These are phyloP conservation scores for Willisornis vidua DNA, from an alignment of 2,113 vertebrate species.

Conservation along the genomic window DNA sequence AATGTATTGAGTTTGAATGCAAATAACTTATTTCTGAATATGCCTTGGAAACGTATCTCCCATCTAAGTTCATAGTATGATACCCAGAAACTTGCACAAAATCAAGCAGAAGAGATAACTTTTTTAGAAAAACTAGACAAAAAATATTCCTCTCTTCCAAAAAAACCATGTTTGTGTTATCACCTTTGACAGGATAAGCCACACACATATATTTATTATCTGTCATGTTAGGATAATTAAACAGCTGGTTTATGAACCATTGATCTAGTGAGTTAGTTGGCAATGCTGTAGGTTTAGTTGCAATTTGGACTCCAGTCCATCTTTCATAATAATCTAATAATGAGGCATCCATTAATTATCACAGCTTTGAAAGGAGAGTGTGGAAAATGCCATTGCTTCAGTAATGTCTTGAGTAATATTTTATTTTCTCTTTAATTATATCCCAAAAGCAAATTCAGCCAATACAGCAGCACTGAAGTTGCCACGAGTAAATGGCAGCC, in stretches of 20 bases:
- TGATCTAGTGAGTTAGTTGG: background rate
- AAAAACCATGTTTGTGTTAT: background rate
- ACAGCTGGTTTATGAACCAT: constrained; percentile 34
- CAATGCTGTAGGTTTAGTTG: constrained; percentile 15
- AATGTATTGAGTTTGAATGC: background rate
- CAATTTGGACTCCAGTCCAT: background rate
- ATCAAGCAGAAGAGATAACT: background rate
- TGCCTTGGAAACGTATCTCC: background rate
- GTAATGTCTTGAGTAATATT: background rate
- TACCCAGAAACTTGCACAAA: background rate
- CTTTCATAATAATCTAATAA: constrained; percentile 51
- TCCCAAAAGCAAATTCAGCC: background rate
- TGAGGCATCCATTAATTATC: constrained; percentile 32
- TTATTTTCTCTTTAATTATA: constrained; percentile 48
- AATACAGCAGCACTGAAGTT: background rate
- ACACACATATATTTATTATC: constrained; percentile 4
- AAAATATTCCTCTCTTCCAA: background rate
- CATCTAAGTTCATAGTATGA: background rate
- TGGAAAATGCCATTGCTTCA: constrained; percentile 6
- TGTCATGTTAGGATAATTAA: constrained; percentile 31
- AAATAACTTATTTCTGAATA: background rate
- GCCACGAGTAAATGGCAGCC: background rate
- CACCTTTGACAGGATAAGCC: background rate
- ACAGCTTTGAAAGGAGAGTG: constrained; percentile 2
- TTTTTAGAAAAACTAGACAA: background rate